phyloP scores from a whole-genome alignment of 2,888 invertebrate species.

The Uloborus plumipes region DNA sequence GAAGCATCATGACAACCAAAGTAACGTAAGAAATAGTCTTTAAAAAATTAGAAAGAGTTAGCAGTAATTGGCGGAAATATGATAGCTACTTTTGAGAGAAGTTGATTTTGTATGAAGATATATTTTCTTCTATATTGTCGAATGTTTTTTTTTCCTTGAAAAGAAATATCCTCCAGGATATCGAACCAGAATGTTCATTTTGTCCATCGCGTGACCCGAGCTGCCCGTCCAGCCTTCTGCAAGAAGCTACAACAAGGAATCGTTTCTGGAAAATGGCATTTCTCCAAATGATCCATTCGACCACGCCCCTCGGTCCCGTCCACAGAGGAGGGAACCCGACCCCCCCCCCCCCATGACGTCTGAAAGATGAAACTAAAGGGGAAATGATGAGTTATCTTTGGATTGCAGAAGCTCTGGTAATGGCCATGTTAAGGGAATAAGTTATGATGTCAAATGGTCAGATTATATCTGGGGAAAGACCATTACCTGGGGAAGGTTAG shows the following conservation, averaged over 20 bases:
- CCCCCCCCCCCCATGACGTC: conserved; percentile 7
- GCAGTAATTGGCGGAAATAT: too few species aligned
- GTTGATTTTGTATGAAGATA: too few species aligned
- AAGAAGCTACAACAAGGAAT: conserved; percentile 53
- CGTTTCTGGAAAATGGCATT: conserved; percentile 35
- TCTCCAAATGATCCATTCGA: conserved; percentile 39
- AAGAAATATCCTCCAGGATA: too few species aligned
- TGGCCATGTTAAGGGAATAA: conserved; percentile 16
- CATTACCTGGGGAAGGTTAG: too few species aligned
- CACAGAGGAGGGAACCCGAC: background rate
- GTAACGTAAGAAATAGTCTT: too few species aligned
- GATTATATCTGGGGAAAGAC: conserved; percentile 1
- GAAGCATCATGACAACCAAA: too few species aligned
- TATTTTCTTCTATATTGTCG: too few species aligned
- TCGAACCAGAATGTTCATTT: too few species aligned
- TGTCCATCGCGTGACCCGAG: too few species aligned
- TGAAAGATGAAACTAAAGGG: conserved; percentile 26
- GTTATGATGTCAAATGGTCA: conserved; percentile 54
- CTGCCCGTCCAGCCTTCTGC: background rate
- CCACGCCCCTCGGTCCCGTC: conserved; percentile 15
- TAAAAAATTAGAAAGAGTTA: too few species aligned
- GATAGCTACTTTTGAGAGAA: too few species aligned
- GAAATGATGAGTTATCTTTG: conserved; percentile 44
- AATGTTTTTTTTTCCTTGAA: too few species aligned
- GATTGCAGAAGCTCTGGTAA: background rate